Conservation (phyloP, 1,140 invertebrate species). For the Drosophila nikananu region DNA sequence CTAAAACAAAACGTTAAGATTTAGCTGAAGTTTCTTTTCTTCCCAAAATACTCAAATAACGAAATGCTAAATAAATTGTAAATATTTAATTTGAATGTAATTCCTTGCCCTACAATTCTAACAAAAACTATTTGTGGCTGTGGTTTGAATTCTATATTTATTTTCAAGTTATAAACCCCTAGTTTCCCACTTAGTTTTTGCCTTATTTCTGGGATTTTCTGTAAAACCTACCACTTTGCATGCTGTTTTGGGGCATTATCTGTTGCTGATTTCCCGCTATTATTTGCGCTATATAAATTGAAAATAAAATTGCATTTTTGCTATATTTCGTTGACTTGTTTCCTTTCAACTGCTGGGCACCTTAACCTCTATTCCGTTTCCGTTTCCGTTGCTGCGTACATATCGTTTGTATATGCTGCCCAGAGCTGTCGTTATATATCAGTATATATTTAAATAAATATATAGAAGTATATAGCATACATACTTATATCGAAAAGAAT, state of each 20-base stretch:
- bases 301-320: background rate
- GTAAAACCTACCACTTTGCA: slow-evolving; percentile 21
- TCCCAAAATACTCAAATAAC: background rate
- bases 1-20: too few relatives aligned
- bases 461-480: slow-evolving; percentile 63
- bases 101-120: background rate
- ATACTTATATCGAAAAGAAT: slow-evolving; percentile 66
- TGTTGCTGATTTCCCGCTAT: slow-evolving; percentile 34
- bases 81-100: background rate
- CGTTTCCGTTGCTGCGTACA: slow-evolving; percentile 37
- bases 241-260: slow-evolving; percentile 48
- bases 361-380: slow-evolving; percentile 24
- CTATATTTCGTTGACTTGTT: slow-evolving; percentile 30
- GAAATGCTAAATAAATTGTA: background rate
- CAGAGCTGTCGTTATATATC: slow-evolving; percentile 58
- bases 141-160: background rate
- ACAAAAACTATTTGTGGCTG: background rate
- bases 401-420: slow-evolving; percentile 47
- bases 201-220: background rate
- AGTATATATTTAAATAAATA: slow-evolving; percentile 39
- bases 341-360: slow-evolving; percentile 26
- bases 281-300: slow-evolving; percentile 27
- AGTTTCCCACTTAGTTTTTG: slow-evolving; percentile 5
- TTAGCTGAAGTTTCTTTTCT: background rate
- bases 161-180: background rate